Evolutionary conservation across 1,140 invertebrate genomes (phyloP), one percentile per base, ranked within the genome.

Genomic region (Drosophila parvula): DNA sequence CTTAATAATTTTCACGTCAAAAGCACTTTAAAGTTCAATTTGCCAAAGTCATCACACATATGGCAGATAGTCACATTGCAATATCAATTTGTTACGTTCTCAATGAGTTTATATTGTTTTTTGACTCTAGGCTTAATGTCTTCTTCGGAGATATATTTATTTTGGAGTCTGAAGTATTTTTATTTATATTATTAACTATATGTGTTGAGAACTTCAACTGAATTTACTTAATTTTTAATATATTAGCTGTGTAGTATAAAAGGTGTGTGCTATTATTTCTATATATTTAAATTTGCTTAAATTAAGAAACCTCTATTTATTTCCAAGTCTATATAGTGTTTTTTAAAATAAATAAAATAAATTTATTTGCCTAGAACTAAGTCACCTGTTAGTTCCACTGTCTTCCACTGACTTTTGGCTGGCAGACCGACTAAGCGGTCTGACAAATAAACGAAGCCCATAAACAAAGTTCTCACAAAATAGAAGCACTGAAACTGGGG

Each of bases 1-100:
- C 55, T 62, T 60, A 50, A 64, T 60, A 63, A 74, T 73, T 64
- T 69, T 10, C 44, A 51, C 69, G 59, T 74, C 48, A 44, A 58
- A 75, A 75, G 67, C 63, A 57, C 41, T 81, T 85, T 80, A 69
- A 78, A 78, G 62, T 85, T 85, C 69, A 75, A 85, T 81, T 85
- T 81, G 64, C 53, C 65, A 78, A 74, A 67, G 64, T 65, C 61
- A 53, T 68, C 45, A 36, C 63, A 18, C 40, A 43, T 28, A 32
- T 47, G 22, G 47, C 40, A 40, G 38, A 28, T 27, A 30, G 41
- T 61, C 38, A 27, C 8, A 36, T 18, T 8, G 10, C 18, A 60
- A 51, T 53, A 11, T 41, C 11, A 56, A 48, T 56, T 59, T 53
- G 50, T 22, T 38, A 30, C 10, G 48, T 55, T 48, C 43, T 47